Base-by-base conservation (phyloP, 2,888 invertebrate genomes). In the Oxystoma pomonae region DNA sequence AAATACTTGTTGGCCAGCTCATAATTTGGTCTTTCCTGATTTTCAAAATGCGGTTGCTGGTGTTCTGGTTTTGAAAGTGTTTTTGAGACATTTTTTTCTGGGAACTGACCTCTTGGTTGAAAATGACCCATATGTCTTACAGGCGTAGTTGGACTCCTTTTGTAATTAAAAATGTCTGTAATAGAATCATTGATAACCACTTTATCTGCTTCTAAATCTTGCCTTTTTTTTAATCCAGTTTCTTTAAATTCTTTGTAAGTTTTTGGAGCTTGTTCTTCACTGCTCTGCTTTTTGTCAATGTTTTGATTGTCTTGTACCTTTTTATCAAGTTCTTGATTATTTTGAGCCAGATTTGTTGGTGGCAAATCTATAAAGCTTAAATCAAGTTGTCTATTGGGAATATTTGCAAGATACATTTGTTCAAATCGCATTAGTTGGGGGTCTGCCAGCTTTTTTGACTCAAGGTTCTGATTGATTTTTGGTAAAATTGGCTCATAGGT, bases 351-450 rank as follows among this genome's bases (percentile, higher is more conserved):
- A n/a, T n/a, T n/a, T n/a, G n/a, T n/a, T 17, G 69, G 68, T 35
- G 3, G 3, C n/a, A 72, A 53, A 63, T 80, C 78, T 60, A 79
- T 73, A 22, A 79, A 64, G 69, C 80, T 80, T 61, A 80, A 73
- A 71, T 80, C 80, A 60, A 80, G 69, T 53, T 77, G 72, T 61
- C 77, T 70, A 68, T 75, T 79, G 20, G 80, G 80, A 35, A 80
- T 72, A 67, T 79, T 80, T 12, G 77, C 77, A 76, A 79, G 74
- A 67, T 80, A 80, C 58, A 80, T 75, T 70, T 79, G 73, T 63
- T 78, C 75, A 70, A 80, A 79, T 61, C 20, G 35, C 52, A 17
- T 20, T 7, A n/a, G 7, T 9, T 58, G 16, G n/a, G 20, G 20
- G 49, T 50, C 57, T 59, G 12, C 35, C 62, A 57, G 16, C 12